Conservation (phyloP, 1,140 invertebrate species). For the Adoxophyes honmai region DNA sequence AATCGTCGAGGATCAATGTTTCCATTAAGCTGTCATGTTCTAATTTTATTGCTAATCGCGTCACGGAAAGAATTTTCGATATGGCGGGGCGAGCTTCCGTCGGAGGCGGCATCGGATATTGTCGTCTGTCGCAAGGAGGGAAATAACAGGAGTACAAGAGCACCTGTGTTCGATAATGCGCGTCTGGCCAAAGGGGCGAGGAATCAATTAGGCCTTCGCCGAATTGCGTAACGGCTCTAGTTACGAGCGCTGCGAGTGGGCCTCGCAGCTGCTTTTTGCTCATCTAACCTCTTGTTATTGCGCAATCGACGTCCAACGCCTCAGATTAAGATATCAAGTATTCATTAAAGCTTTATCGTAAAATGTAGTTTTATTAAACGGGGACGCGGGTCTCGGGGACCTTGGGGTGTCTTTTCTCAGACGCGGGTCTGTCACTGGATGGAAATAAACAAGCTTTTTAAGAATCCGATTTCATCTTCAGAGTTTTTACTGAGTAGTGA, state of each 20-base stretch:
- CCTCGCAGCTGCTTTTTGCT: constrained; percentile 70
- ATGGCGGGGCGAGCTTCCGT: constrained; percentile 45
- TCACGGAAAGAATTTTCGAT: constrained; percentile 62
- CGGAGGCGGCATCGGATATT: constrained; percentile 44
- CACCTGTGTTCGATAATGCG: constrained; percentile 73
- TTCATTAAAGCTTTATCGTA: constrained; percentile 46
- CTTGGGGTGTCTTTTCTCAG: too few species aligned
- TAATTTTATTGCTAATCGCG: constrained; percentile 60
- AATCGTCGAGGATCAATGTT: constrained; percentile 62
- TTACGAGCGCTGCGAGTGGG: constrained; percentile 66
- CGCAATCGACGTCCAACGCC: constrained; percentile 63
- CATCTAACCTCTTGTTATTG: constrained; percentile 70
- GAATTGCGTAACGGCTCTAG: constrained; percentile 71
- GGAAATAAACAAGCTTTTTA: too few species aligned
- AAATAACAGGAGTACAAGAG: constrained; percentile 59
- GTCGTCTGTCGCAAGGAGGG: constrained; percentile 55
- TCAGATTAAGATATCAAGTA: constrained; percentile 70
- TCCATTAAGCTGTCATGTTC: constrained; percentile 48
- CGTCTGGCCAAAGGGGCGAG: constrained; percentile 71
- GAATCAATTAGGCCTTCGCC: constrained; percentile 73
- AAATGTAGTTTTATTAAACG: constrained; percentile 29
- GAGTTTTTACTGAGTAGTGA: too few species aligned
- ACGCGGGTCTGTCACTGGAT: too few species aligned
- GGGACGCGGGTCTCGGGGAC: background rate
- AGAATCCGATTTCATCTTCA: too few species aligned